These are phyloP conservation scores for Apostichopus parvimensis DNA, from an alignment of 35 echinoderm and acorn worm species.

Conservation along the genomic window DNA sequence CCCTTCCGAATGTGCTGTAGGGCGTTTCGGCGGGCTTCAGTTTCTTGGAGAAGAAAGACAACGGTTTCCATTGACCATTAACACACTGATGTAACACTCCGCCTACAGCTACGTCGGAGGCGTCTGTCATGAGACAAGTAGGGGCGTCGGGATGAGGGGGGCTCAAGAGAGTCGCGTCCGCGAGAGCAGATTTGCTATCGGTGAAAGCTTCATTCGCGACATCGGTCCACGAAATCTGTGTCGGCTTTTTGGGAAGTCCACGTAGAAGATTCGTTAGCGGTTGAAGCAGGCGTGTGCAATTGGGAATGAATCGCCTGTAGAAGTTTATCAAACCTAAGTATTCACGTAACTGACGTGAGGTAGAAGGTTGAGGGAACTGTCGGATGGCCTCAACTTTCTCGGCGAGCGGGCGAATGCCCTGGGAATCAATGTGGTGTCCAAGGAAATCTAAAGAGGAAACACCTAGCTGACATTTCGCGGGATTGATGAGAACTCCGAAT, in stretches of 20 bases:
- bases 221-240: too few relatives aligned
- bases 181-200: too few relatives aligned
- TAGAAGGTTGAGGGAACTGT: not conserved
- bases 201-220: too few relatives aligned
- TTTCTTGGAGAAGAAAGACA: too few relatives aligned
- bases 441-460: constrained; percentile 15
- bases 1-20: too few relatives aligned
- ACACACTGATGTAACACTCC: too few relatives aligned
- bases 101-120: too few relatives aligned
- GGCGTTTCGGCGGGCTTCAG: too few relatives aligned
- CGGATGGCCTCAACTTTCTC: not conserved
- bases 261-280: not conserved
- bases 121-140: too few relatives aligned
- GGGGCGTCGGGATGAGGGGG: too few relatives aligned
- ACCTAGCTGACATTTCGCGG: not conserved
- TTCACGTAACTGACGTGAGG: not conserved
- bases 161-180: too few relatives aligned
- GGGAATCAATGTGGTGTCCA: not conserved
- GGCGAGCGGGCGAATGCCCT: not conserved
- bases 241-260: not conserved
- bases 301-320: not conserved
- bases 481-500: not conserved
- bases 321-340: not conserved
- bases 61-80: too few relatives aligned
- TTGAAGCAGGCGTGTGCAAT: not conserved